Evolutionary conservation across 1,140 invertebrate species (phyloP).

Genomic region (Apolygus lucorum): DNA sequence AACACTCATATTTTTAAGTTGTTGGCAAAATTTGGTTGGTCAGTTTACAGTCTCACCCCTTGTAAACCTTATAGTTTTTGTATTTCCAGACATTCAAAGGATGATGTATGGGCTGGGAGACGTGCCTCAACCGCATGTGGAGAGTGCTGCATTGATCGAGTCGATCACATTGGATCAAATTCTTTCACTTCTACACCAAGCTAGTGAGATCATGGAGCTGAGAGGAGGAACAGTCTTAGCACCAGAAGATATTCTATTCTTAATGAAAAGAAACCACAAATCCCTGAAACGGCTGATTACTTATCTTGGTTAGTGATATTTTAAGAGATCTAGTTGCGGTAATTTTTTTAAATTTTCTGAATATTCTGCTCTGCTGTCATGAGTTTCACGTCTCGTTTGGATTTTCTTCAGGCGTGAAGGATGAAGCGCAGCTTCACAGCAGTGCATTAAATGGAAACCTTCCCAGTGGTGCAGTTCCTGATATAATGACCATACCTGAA

Average conservation of each 20-base stretch:
- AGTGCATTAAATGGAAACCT: background rate
- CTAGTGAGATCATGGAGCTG: slow-evolving; percentile 43
- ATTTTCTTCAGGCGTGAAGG: slow-evolving; percentile 7
- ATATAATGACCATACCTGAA: background rate
- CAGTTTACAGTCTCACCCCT: no score
- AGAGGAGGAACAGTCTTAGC: slow-evolving; percentile 43
- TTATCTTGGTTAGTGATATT: slow-evolving; percentile 43
- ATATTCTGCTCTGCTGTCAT: background rate
- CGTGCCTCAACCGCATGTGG: slow-evolving; percentile 51
- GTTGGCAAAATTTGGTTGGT: no score
- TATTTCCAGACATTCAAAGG: slow-evolving; percentile 54
- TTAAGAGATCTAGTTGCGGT: no score
- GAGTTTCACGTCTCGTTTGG: background rate
- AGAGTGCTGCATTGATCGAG: slow-evolving; percentile 57
- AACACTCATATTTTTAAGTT: no score
- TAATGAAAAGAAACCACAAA: slow-evolving; percentile 54
- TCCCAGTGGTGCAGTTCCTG: background rate
- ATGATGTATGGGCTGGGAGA: slow-evolving; percentile 70
- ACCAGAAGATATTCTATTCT: slow-evolving; percentile 54
- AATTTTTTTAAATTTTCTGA: background rate
- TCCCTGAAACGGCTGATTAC: slow-evolving; percentile 48
- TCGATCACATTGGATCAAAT: slow-evolving; percentile 56
- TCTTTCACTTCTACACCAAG: slow-evolving; percentile 47
- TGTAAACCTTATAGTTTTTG: no score
- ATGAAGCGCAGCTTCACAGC: slow-evolving; percentile 5